Base-by-base conservation (phyloP, 2,888 invertebrate species). In the Malthinus flaveolus region DNA sequence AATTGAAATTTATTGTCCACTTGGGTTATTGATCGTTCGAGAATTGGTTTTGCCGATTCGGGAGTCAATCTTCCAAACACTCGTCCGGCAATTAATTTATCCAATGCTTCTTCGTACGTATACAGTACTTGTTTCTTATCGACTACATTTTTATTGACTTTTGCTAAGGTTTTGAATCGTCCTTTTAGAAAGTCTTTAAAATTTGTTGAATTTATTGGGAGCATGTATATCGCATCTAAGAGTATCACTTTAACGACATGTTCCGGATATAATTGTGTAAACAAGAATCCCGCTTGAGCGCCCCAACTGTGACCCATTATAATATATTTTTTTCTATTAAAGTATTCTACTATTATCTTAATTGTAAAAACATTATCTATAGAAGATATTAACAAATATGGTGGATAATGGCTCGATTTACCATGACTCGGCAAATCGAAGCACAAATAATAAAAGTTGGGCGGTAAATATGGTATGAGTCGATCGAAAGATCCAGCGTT, bases 361-460 rank as follows among this genome's bases (percentile, higher is more conserved):
- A 71, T 70, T 1, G 65, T 65, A 9, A 81, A 76, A 7, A 82
- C 68, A 61, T 81, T 71, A 62, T 84, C 81, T 10, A 78, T 72
- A 0, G 75, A 59, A 37, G 77, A 75, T 34, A 83, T 59, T 71
- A 68, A 70, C 36, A 74, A 57, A 60, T 68, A 56, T 13, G 68
- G 64, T 0, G 84, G 84, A 37, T 82, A 80, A 12, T 81, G 81
- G 53, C 83, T 82, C 0, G 87, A 87, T 36, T 74, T 79, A 0
- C 87, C 87, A 62, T 82, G 85, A 0, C 88, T 85, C 0, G 87
- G 87, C 1, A 86, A 71, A 66, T 87, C 87, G 39, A 82, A 69
- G 58, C 78, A 77, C 32, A 81, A 74, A 66, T 73, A 84, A 65
- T 68, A 82, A 71, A 67, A 79, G 33, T 7, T 72, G 8, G 69